phyloP scores from a whole-genome alignment of 2,113 vertebrate genomes.

The Choloepus hoffmanni region DNA sequence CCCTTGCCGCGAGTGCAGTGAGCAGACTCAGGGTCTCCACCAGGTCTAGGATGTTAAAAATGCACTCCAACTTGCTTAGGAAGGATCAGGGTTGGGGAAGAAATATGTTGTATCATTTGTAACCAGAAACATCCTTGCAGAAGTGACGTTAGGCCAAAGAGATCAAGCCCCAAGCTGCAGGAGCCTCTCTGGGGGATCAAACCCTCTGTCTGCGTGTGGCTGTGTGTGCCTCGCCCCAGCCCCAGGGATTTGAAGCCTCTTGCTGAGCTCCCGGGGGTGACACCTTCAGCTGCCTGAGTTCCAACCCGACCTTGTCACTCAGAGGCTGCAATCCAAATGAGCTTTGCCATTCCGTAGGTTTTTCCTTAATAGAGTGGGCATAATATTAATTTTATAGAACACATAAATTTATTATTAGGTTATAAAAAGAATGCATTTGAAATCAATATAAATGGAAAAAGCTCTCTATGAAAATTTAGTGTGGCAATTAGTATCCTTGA shows the following conservation, averaged over 20 bases:
- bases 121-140: too few relatives aligned
- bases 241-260: rapidly evolving
- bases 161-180: too few relatives aligned
- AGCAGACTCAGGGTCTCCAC: not conserved
- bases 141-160: not conserved
- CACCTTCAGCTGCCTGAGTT: not conserved
- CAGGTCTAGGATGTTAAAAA: too few relatives aligned
- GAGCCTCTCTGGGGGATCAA: rapidly evolving
- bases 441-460: not conserved
- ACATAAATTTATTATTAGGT: not conserved
- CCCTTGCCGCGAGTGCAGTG: too few relatives aligned
- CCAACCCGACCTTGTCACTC: too few relatives aligned
- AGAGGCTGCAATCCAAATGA: not conserved
- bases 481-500: not conserved
- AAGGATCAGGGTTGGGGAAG: too few relatives aligned
- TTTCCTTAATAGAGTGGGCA: not conserved
- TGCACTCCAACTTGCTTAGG: too few relatives aligned
- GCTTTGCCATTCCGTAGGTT: not conserved
- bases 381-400: not conserved
- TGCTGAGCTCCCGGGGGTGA: too few relatives aligned
- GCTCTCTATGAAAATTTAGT: not conserved
- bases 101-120: too few relatives aligned
- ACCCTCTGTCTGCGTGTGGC: rapidly evolving
- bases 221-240: not conserved
- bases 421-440: not conserved